Base-by-base conservation (phyloP, 2,113 vertebrate species). In the Poicephalus meyeri region DNA sequence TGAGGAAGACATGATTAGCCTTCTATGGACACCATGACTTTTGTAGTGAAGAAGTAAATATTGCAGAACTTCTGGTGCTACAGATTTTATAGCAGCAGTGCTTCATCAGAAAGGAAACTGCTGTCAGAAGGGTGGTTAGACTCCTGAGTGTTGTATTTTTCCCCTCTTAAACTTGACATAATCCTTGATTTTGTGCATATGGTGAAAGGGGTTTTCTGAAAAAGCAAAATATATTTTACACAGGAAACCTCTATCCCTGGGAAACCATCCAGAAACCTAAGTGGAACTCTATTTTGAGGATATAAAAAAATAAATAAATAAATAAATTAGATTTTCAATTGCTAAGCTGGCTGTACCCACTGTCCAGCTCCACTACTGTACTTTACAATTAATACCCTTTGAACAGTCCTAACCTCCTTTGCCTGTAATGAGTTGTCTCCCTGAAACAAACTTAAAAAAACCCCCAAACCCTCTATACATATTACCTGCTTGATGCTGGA, bases 381-480 rank as follows among this genome's bases (percentile, higher is more conserved):
- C 63, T 47, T 41, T 11, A 50, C 73, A 76, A 49, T 85, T 72
- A 84, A 17, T 72, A 42, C 42, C 26, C 50, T 80, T 71, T 80
- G 65, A 92, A 50, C 39, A 70, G 18, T 76, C 80, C 61, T 58
- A 52, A 82, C 26, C 71, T 80, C 35, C 29, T 25, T 65, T 58
- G 28, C 12, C 35, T 91, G 29, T 35, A 21, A n/a, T 28, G 28
- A 42, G 44, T 53, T 86, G 21, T 10, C 21, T 61, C 61, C 60
- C 18, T 73, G 35, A 60, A 60, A 69, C 9, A 44, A 33, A 39
- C 25, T 55, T 11, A 2, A 24, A 44, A 47, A 53, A 58, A 4
- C 0, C 2, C 4, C 21, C 9, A 20, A 65, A 37, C 7, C 5
- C 21, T 58, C 33, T 77, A 35, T 10, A 24, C 24, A 10, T 26